phyloP scores from a whole-genome alignment of 2,888 invertebrate species.

The Synergus itoensis region DNA sequence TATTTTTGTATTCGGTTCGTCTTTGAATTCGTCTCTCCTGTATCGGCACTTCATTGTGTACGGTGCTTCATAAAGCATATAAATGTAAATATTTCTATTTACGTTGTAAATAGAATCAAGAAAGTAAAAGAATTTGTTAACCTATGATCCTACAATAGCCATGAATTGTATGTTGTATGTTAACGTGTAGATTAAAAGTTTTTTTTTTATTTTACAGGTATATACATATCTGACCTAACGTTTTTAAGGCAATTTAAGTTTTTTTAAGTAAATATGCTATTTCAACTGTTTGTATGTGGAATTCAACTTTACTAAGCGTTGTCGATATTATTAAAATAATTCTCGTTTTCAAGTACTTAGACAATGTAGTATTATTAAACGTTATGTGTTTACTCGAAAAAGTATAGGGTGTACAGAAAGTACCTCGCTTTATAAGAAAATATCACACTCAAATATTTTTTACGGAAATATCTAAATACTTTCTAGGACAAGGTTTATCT shows the following conservation, averaged over 20 bases:
- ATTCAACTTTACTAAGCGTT: slow-evolving; percentile 4
- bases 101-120: slow-evolving; percentile 32
- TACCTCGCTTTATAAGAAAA: not conserved
- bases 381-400: slow-evolving; percentile 17
- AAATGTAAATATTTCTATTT: not conserved
- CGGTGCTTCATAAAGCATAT: not conserved
- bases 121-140: slow-evolving; percentile 7
- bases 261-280: slow-evolving; percentile 5
- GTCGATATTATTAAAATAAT: slow-evolving; percentile 7
- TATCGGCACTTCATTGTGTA: not conserved
- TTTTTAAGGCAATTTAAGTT: slow-evolving; percentile 4
- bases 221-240: slow-evolving; percentile 9
- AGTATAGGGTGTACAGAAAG: not conserved
- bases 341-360: slow-evolving; percentile 36
- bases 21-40: not conserved
- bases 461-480: not conserved
- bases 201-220: not conserved
- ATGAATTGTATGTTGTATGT: not conserved
- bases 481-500: not conserved
- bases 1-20: not conserved
- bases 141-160: not conserved
- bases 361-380: slow-evolving; percentile 30
- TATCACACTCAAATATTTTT: not conserved
- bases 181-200: not conserved
- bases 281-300: not conserved